Conservation (phyloP, 2,797 vertebrate genomes). For the Chloroceryle inda region DNA sequence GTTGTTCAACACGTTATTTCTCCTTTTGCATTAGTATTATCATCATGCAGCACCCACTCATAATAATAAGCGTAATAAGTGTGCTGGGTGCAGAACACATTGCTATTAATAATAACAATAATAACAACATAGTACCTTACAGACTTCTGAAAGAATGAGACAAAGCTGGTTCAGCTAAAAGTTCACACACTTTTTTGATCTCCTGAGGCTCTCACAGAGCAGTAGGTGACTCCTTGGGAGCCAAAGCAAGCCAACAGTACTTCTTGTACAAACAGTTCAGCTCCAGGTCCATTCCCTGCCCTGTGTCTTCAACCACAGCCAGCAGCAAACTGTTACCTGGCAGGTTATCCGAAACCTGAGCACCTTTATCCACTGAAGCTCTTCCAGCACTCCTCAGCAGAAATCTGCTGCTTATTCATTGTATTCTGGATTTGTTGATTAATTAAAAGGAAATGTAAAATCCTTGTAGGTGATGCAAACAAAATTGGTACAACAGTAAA, state of each 20-base stretch:
- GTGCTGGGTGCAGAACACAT: not conserved
- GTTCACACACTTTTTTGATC: not conserved
- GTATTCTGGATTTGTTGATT: not conserved
- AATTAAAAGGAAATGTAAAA: not conserved
- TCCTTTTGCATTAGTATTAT: not conserved
- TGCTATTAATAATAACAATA: not conserved
- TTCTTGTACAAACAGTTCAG: not conserved
- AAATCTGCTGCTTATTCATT: not conserved
- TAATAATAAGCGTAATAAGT: not conserved
- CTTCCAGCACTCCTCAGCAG: not conserved
- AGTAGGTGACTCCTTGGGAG: not conserved
- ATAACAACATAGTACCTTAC: not conserved
- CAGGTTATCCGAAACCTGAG: not conserved
- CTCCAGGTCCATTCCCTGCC: not conserved
- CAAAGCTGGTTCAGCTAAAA: not conserved
- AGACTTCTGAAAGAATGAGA: not conserved
- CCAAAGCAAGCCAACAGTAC: not conserved
- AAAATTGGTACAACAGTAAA: not conserved
- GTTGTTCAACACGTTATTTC: constrained; percentile 14
- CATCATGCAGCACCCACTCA: not conserved
- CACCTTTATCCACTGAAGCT: not conserved
- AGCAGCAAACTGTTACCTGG: not conserved
- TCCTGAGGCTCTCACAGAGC: not conserved
- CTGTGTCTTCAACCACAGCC: not conserved
- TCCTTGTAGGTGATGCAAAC: not conserved